Base-by-base conservation (phyloP, 2,888 invertebrate species). In the Dryocosmus kuriphilus region DNA sequence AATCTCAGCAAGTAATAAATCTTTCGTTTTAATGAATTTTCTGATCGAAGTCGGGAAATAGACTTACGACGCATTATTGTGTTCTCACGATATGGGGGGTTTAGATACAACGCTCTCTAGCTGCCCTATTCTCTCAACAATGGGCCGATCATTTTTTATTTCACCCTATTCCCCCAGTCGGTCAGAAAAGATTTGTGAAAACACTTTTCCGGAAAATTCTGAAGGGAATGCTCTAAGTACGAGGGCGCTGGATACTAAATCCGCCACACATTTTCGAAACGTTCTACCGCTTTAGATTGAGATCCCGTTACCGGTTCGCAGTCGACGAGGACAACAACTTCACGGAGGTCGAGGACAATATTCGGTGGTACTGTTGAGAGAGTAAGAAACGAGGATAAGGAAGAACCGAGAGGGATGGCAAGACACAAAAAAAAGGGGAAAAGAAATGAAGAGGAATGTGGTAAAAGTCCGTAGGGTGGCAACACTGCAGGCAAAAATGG, bases 61-160 rank as follows among this genome's bases (percentile, higher is more conserved):
- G 51, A n/a, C 46, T 51, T 51, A 67, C 71, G 5, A 46, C 46
- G 46, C 24, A 67, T 19, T 67, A 27, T 67, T 51, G 41, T 71
- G 30, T 27, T 51, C 51, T 51, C 32, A n/a, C 22, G 27, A 78
- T 63, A 62, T 38, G 46, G 11, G 22, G 27, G 55, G 35, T 27
- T 46, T 24, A 5, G 51, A 71, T 30, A 32, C 51, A 30, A 71
- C 55, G 8, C 14, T 65, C 80, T 62, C 65, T 78, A 8, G 38
- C 61, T 62, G 22, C 73, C 57, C 32, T 75, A 62, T 77, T 80
- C 75, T 79, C 32, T 78, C 79, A 75, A 82, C 79, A 80, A 82
- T 82, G 79, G 82, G 79, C 78, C 79, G 76, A 77, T 76, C 80
- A 82, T 79, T 80, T 83, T 83, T 81, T 80, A 79, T 77, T 75